Percentiles rank a stretch among this genome's conserved stretches.
Evolutionary conservation across 2,113 vertebrate species (phyloP).

Genomic region (Sula dactylatra): DNA sequence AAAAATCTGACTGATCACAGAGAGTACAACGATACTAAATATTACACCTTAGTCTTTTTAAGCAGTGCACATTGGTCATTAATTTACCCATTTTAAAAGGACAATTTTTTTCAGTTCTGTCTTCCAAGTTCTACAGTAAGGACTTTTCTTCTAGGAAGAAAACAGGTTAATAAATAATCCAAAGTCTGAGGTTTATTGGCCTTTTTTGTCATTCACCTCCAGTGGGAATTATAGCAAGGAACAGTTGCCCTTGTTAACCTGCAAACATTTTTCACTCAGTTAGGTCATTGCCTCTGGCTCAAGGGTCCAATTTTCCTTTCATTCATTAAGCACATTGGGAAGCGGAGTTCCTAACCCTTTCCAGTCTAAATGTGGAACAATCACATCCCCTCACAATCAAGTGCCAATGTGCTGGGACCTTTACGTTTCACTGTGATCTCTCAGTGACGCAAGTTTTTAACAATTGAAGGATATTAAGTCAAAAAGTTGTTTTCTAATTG

Average conservation of each 20-base stretch:
- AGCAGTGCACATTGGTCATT: background rate
- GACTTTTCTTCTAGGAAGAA: constrained; percentile 66
- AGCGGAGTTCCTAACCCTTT: constrained; percentile 92
- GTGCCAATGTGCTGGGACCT: constrained; percentile 77
- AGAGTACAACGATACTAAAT: background rate
- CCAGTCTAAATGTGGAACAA: constrained; percentile 91
- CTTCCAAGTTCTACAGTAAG: constrained; percentile 39
- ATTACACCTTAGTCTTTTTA: background rate
- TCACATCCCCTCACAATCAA: constrained; percentile 87
- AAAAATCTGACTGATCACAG: background rate
- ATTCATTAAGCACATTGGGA: constrained; percentile 93
- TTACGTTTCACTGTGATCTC: constrained; percentile 76
- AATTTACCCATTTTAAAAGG: background rate
- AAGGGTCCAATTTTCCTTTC: constrained; percentile 88
- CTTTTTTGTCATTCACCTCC: constrained; percentile 82
- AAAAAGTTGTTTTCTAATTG: constrained; percentile 85
- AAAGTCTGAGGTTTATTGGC: constrained; percentile 73
- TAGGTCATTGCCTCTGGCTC: constrained; percentile 87
- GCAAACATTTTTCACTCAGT: constrained; percentile 91
- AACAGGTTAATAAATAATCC: constrained; percentile 72
- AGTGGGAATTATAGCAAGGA: constrained; percentile 75
- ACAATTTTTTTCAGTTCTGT: background rate
- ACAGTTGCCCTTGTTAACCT: constrained; percentile 88
- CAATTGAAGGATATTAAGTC: constrained; percentile 98
- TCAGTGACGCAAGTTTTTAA: constrained; percentile 91